Conservation (phyloP, 2,888 invertebrate genomes). For the Ochropleura plecta region DNA sequence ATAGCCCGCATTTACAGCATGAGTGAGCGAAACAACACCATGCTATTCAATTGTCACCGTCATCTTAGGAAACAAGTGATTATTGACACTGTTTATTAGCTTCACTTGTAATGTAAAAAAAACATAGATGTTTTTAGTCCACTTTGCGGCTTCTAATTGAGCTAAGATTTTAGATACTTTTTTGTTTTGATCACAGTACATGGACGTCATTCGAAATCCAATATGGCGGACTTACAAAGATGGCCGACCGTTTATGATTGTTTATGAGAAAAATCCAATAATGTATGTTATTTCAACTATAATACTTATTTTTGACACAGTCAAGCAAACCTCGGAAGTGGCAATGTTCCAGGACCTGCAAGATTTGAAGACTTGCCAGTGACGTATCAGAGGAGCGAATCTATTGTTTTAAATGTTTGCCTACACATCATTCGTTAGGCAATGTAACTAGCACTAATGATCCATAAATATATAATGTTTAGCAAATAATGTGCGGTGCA, state of each 20-base stretch:
- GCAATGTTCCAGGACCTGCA: neutral
- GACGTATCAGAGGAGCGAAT: neutral
- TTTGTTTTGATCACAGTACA: too few species aligned
- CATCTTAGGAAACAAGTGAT: neutral
- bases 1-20: neutral
- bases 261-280: too few species aligned
- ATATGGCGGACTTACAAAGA: too few species aligned
- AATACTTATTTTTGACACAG: neutral
- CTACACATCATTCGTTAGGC: neutral
- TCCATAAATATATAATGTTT: slow-evolving; percentile 29
- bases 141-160: too few species aligned
- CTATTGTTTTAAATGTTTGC: neutral
- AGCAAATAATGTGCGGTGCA: slow-evolving; percentile 8
- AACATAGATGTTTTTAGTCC: too few species aligned
- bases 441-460: slow-evolving; percentile 19
- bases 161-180: too few species aligned
- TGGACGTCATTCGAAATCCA: too few species aligned
- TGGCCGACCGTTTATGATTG: too few species aligned
- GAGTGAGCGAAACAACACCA: neutral
- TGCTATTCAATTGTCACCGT: neutral
- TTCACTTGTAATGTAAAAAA: too few species aligned
- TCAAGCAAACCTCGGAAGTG: neutral
- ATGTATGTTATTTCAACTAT: too few species aligned
- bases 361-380: neutral
- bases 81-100: neutral